Percentiles rank a stretch among this genome's conserved stretches.
Evolutionary conservation across 1,140 invertebrate species (phyloP).

Genomic region (Hormaphis cornu): DNA sequence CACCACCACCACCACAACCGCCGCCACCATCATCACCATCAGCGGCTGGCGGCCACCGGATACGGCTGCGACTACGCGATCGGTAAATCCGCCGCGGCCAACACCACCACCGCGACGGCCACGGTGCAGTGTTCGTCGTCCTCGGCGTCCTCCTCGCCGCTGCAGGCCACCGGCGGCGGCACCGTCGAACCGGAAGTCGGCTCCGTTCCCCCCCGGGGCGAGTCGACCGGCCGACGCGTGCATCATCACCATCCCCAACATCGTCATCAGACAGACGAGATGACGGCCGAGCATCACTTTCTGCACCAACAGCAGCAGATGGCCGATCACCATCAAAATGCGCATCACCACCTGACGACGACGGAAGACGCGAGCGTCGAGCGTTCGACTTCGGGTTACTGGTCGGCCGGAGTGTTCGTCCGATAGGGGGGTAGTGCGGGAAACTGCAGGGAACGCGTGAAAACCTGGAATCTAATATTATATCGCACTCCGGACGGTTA

Average conservation of each 20-base stretch:
- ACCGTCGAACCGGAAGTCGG: neutral
- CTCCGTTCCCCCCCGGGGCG: no score
- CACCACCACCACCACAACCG: neutral
- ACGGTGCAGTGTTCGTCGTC: neutral
- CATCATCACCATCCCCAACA: neutral
- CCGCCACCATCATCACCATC: neutral
- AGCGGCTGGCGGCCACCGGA: neutral
- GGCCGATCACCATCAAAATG: no score
- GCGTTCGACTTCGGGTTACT: no score
- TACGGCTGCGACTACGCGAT: neutral
- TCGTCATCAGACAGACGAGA: neutral
- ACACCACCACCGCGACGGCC: neutral
- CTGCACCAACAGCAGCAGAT: neutral
- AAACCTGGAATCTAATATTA: no score
- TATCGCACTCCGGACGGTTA: no score
- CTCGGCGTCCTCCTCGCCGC: neutral
- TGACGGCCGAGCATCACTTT: neutral
- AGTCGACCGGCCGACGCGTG: no score
- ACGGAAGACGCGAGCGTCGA: neutral
- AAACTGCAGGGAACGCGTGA: no score
- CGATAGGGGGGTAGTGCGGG: no score
- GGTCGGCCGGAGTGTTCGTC: slow-evolving; percentile 9
- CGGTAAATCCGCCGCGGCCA: neutral
- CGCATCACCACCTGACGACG: neutral
- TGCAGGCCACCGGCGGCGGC: neutral